Evolutionary conservation across 2,797 vertebrate genomes (phyloP).

Genomic region (Monodelphis domestica): DNA sequence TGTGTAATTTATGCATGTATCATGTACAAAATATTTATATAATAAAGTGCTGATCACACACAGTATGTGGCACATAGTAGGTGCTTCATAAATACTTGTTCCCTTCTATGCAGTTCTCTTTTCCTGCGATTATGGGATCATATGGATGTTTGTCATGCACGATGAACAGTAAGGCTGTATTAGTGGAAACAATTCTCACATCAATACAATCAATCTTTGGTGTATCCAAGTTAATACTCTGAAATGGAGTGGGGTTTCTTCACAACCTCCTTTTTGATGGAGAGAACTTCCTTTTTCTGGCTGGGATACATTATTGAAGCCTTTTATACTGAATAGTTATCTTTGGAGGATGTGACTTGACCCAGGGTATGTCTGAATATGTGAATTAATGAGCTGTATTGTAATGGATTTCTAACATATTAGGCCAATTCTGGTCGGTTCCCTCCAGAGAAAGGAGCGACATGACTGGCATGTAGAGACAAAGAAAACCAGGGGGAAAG

Average conservation of each 20-base stretch:
- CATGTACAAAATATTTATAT: no score
- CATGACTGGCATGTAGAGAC: not conserved
- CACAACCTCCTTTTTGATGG: not conserved
- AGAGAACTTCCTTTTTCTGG: not conserved
- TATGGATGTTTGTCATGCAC: not conserved
- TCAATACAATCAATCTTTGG: not conserved
- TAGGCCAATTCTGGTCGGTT: not conserved
- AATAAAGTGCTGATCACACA: no score
- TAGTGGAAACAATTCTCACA: not conserved
- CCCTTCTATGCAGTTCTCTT: not conserved
- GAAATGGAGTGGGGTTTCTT: not conserved
- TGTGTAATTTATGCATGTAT: no score
- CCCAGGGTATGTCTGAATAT: not conserved
- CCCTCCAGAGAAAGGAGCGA: not conserved
- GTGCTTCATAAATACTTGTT: not conserved
- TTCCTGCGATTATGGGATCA: not conserved
- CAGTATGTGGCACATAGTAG: not conserved
- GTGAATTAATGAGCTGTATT: slow-evolving; percentile 16
- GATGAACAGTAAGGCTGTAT: not conserved
- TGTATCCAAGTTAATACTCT: not conserved
- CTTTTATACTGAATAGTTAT: not conserved
- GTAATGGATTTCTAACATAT: slow-evolving; percentile 11
- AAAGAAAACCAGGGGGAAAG: not conserved
- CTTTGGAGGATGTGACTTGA: slow-evolving; percentile 22
- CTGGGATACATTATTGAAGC: not conserved